Evolutionary conservation across 2,113 vertebrate genomes (phyloP).

Genomic region (Parotia lawesii): DNA sequence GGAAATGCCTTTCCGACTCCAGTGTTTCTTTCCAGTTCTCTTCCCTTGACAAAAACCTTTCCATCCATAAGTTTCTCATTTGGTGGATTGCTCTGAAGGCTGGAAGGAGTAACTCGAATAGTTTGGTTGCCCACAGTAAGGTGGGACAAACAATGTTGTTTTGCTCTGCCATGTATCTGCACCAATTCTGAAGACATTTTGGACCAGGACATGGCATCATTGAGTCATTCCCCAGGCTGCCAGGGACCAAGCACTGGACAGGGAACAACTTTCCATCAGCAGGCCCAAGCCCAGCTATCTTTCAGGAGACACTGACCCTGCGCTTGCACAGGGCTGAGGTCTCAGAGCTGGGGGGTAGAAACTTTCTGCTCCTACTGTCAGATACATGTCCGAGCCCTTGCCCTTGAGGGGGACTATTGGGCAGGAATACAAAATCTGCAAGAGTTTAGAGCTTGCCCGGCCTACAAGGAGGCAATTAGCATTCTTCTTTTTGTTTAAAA

Average conservation of each 20-base stretch:
- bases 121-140: not conserved
- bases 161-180: rapidly evolving
- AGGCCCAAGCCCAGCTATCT: not conserved
- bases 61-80: not conserved
- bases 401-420: not conserved
- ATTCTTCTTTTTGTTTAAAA: not conserved
- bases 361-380: not conserved
- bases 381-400: not conserved
- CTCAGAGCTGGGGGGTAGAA: not conserved
- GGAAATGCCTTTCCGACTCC: not conserved
- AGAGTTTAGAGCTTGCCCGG: not conserved
- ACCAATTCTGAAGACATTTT: not conserved
- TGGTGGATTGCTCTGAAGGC: not conserved
- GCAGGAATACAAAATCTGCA: not conserved
- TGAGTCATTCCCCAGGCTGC: not conserved
- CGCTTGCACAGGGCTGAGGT: not conserved
- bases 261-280: not conserved
- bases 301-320: not conserved
- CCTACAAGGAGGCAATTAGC: not conserved
- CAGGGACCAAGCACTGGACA: not conserved
- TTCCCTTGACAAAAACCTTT: not conserved
- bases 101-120: not conserved
- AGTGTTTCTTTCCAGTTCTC: not conserved
- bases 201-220: not conserved
- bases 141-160: not conserved